Conservation (phyloP, 2,888 invertebrate species). For the Agriopis marginaria region DNA sequence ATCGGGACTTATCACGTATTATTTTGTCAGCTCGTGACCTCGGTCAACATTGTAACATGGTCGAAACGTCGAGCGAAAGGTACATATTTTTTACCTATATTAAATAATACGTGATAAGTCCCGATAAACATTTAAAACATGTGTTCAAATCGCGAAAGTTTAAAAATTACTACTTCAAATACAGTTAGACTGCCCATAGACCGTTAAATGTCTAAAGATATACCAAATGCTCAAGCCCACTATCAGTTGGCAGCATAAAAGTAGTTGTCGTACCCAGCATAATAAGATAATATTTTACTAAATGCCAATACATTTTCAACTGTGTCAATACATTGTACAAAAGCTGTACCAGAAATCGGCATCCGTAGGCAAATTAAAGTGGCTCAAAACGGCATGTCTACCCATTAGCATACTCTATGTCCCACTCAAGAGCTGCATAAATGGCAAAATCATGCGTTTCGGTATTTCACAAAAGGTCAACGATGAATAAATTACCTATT, state of each 20-base stretch:
- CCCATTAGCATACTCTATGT: slow-evolving; percentile 34
- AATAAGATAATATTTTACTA: neutral
- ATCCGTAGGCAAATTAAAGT: slow-evolving; percentile 24
- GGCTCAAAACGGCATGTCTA: slow-evolving; percentile 15
- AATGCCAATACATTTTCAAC: slow-evolving; percentile 10
- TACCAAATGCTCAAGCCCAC: no score
- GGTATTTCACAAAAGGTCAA: slow-evolving; percentile 48
- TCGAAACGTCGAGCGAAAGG: no score
- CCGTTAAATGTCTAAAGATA: no score
- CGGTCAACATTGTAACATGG: no score
- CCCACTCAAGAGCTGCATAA: slow-evolving; percentile 22
- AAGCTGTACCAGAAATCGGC: slow-evolving; percentile 8
- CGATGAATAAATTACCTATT: slow-evolving; percentile 53
- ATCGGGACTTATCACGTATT: no score
- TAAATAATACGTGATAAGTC: no score
- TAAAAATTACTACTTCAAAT: no score
- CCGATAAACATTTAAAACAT: no score
- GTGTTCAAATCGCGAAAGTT: no score
- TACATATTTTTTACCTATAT: no score
- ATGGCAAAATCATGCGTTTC: slow-evolving; percentile 35
- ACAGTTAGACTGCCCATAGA: no score
- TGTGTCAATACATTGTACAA: slow-evolving; percentile 3
- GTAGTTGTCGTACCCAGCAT: neutral
- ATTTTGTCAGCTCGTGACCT: no score
- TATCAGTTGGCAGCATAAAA: neutral